These are phyloP conservation scores for Poeciliopsis turrubarensis DNA, from an alignment of 2,113 vertebrate genomes.

Conservation along the genomic window DNA sequence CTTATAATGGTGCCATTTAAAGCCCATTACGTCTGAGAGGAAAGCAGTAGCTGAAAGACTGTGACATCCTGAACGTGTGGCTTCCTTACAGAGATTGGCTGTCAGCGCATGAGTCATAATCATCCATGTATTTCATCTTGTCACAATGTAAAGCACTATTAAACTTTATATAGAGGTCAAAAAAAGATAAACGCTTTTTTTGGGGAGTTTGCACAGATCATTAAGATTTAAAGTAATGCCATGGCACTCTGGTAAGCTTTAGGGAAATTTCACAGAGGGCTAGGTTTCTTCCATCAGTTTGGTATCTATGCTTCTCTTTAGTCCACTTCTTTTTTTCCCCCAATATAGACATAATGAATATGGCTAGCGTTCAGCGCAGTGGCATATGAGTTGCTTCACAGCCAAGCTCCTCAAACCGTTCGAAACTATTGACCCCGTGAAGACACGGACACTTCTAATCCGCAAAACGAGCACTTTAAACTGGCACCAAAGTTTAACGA, in stretches of 20 bases:
- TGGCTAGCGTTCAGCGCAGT: slow-evolving; percentile 25
- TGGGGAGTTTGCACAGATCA: slow-evolving; percentile 39
- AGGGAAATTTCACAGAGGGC: slow-evolving; percentile 9
- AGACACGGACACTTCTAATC: slow-evolving; percentile 43
- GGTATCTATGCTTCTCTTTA: background rate
- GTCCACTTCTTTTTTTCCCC: background rate
- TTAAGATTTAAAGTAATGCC: slow-evolving; percentile 29
- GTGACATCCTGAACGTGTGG: slow-evolving; percentile 9
- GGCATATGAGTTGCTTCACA: slow-evolving; percentile 31
- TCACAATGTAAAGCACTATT: slow-evolving; percentile 40
- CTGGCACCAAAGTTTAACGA: slow-evolving; percentile 28
- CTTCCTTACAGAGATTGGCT: slow-evolving; percentile 26
- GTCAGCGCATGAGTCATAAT: slow-evolving; percentile 39
- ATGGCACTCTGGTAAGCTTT: slow-evolving; percentile 1
- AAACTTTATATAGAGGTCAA: slow-evolving; percentile 39
- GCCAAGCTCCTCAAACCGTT: background rate
- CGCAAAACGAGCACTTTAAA: slow-evolving; percentile 25
- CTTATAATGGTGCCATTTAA: slow-evolving; percentile 18
- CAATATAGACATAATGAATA: slow-evolving; percentile 20
- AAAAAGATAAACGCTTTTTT: slow-evolving; percentile 35
- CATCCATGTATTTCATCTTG: slow-evolving; percentile 46
- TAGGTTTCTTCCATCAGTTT: background rate
- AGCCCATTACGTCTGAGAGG: slow-evolving; percentile 11
- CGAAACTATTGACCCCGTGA: slow-evolving; percentile 32
- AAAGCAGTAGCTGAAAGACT: slow-evolving; percentile 9